Evolutionary conservation across 1,140 invertebrate species (phyloP).

Genomic region (Orussus abietinus): DNA sequence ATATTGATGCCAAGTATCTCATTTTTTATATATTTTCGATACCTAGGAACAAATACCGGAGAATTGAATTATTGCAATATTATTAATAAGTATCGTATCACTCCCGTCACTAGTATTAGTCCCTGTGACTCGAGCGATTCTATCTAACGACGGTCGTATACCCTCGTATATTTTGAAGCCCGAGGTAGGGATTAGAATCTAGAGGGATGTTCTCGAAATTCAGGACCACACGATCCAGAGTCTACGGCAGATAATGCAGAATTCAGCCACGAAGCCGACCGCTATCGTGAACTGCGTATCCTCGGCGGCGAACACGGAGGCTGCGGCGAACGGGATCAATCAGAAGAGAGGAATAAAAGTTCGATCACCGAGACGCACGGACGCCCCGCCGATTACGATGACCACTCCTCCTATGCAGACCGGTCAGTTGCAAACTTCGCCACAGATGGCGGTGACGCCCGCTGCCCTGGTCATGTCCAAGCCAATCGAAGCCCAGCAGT

Average conservation of each 20-base stretch:
- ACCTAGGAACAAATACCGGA: too few species aligned
- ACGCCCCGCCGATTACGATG: conserved; percentile 4
- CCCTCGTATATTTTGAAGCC: not conserved
- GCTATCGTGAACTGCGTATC: conserved; percentile 9
- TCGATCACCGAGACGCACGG: conserved; percentile 35
- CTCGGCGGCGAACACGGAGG: conserved; percentile 7
- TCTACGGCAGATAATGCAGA: conserved; percentile 36
- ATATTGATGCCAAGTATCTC: too few species aligned
- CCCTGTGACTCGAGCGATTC: too few species aligned
- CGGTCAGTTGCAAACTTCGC: conserved; percentile 2
- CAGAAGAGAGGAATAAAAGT: conserved; percentile 36
- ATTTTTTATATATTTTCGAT: too few species aligned
- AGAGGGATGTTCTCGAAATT: conserved; percentile 1
- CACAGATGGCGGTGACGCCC: conserved; percentile 25
- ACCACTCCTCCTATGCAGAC: not conserved
- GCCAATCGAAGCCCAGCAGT: conserved; percentile 23
- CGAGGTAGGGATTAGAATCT: conserved; percentile 1
- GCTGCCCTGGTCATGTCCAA: conserved; percentile 36
- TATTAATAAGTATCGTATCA: not conserved
- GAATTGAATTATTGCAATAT: not conserved
- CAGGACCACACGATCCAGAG: conserved; percentile 45
- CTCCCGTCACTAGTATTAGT: too few species aligned
- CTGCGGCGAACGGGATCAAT: conserved; percentile 17
- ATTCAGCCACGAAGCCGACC: conserved; percentile 12
- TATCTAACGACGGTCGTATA: too few species aligned